Base-by-base conservation (phyloP, 2,888 invertebrate species). In the Silvanus unidentatus region DNA sequence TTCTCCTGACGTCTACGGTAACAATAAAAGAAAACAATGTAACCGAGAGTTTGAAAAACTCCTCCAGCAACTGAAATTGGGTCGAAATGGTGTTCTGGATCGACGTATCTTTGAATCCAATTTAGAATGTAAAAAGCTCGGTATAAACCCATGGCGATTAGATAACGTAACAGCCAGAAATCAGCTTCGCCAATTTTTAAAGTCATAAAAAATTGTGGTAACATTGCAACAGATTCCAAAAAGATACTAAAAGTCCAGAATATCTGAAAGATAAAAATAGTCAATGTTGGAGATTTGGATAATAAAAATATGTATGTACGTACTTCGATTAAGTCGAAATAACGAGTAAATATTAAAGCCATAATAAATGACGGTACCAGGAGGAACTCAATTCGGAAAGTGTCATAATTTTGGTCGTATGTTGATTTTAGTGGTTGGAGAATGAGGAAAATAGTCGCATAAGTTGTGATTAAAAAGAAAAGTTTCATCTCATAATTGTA, bases 161-260 rank as follows among this genome's bases (percentile, higher is more conserved):
- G 73, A 69, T 99, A 92, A 78, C 99, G 88, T 63, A 92, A 93
- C 54, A 93, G 99, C 71, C 99, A 99, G 66, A 96, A 97, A 73
- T 99, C 99, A n/a, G 99, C 99, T 74, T 99, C 98, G n/a, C 95
- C 95, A 16, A 98, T 98, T 75, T 92, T 93, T 52, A 94, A 95
- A 36, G 99, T 96, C 81, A 99, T 82, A 75, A 99, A 99, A 57
- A 99, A 75, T 73, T 99, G 99, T 0, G 99, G 99, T 61, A 99
- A 75, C 66, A 99, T 99, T 45, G 99, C 99, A 45, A 99, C 97
- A 0, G 98, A 87, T 72, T 99, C 99, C 76, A 99, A 75, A 70
- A 99, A 99, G 77, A 99, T 99, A 66, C 96, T 97, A 76, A 98
- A 99, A 48, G 99, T 97, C 99, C 99, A 99, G 61, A 98, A 75